Evolutionary conservation across 2,888 invertebrate species (phyloP), one percentile per base, ranked within the genome.

Genomic region (Nycteola revayana): DNA sequence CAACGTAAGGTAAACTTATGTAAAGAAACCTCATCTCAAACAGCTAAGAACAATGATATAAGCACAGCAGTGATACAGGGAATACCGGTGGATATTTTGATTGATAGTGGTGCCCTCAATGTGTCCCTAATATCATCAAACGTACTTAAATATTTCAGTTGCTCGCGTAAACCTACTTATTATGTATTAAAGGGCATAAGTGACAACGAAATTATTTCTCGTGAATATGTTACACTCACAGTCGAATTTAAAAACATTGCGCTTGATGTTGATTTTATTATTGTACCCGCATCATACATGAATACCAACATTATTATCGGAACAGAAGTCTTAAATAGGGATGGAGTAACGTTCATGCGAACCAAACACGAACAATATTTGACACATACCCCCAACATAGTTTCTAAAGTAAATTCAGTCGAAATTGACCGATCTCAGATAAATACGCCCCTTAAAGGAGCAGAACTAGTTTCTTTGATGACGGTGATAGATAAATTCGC

Each of bases 221-320:
- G 22, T 14, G 27, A 7, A 27, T 33, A 14, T 9, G 9, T 27
- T 3, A 27, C 27, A 7, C 7, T 26, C 0, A 20, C 40, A 1
- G 41, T 53, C 7, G 23, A 22, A 42, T 54, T 59, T 40, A 27
- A 48, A 0, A 36, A 42, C 3, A 6, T 53, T 1, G 37, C 37
- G 21, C 4, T 60, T 10, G 55, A 57, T 28, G 14, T 60, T 4
- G 48, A 54, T 10, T 28, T 54, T 2, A 9, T 31, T 27, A 42
- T 35, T 35, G 35, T 25, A 5, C 14, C 14, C 14, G 3, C 14
- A 3, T 2, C 2, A 3, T 14, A 5, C 14, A 2, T 14, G 3
- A 14, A 5, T 5, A 14, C 14, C 3, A 2, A 2, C 2, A 5
- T 14, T 3, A 2, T 14, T 14, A 14, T 14, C 14, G 14, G 14